Base-by-base conservation (phyloP, 2,113 vertebrate genomes). In the Eulemur macaco region DNA sequence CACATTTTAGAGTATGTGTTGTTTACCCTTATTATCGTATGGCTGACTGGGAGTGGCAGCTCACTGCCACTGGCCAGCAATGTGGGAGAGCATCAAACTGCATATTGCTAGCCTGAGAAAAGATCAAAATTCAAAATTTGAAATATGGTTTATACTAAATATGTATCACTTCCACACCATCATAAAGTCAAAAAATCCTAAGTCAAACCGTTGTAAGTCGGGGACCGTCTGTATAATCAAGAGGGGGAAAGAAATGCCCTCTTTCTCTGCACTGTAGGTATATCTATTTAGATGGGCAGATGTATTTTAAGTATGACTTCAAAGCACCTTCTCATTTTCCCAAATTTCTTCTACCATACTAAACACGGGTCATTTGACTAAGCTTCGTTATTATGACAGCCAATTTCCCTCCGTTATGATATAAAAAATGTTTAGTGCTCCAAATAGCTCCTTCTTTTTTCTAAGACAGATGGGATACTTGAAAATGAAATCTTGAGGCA, bases 401-500 rank as follows among this genome's bases (percentile, higher is more conserved):
- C 37, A 66, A 45, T 91, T 89, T 50, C 0, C 18, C 66, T 34
- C 39, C 27, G 76, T 91, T 88, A 66, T 68, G 50, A 81, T 83
- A 66, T 58, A 58, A 95, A 94, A 97, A 96, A 42, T 92, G 31
- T 64, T n/a, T 52, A 45, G 47, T 63, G n/a, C 73, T 96, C 52
- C 81, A 96, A 95, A 96, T 96, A 95, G 86, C 58, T 60, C 39
- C 50, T 80, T 71, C 34, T 64, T 56, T 91, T 92, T 66, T 54
- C 63, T 63, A 73, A 96, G 90, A 96, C 90, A 96, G 80, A 96
- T 95, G 86, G 39, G 34, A 94, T 97, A 54, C 50, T 96, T 92
- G 87, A 71, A 97, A 96, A 89, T 96, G 92, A 87, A 96, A 88
- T 96, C 42, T 92, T 95, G 47, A 97, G 95, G 27, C 52, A n/a